Evolutionary conservation across 2,113 vertebrate species (phyloP), one percentile per base, ranked within the genome.

Genomic region (Petromus typicus): DNA sequence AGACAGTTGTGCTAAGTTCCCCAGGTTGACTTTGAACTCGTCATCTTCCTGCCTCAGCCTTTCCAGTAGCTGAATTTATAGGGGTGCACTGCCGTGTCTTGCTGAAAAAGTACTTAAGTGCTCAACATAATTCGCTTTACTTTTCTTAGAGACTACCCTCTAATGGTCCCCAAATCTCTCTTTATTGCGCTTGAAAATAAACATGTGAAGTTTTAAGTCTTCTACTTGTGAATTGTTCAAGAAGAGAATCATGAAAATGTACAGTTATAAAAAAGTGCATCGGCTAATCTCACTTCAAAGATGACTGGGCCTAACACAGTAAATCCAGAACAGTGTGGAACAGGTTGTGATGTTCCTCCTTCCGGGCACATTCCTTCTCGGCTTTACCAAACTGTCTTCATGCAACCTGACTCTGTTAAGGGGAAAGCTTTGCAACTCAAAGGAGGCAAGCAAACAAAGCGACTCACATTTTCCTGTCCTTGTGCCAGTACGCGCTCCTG

Each of bases 191-290:
- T 82, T 85, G 56, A 85, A 45, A 56, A 81, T 16, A 67, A 30
- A 79, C 43, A 14, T 37, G 20, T 23, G 67, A 66, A 88, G 82
- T 73, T 69, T 64, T 56, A 75, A 51, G 22, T 54, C 37, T 22
- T 67, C 63, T 69, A 43, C 30, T 88, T 81, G 76, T 91, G 56
- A 78, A 81, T 51, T 85, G 87, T 63, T 95, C 67, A 75, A 43
- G 18, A 78, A 30, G 40, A 27, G 75, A 84, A 59, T 51, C 34
- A 54, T 56, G 80, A 75, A 43, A 59, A 59, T n/a, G 23, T 11
- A 78, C 3, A 64, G 34, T 43, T 66, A 61, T 54, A 64, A 86
- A 63, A 14, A 20, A 57, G 43, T 18, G 4, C 13, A 45, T 3
- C 4, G 20, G 18, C 20, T 71, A 23, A 85, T 75, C 17, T 57